Evolutionary conservation across 2,797 vertebrate species (phyloP), one percentile per base, ranked within the genome.

Genomic region (Naso thynnoides): DNA sequence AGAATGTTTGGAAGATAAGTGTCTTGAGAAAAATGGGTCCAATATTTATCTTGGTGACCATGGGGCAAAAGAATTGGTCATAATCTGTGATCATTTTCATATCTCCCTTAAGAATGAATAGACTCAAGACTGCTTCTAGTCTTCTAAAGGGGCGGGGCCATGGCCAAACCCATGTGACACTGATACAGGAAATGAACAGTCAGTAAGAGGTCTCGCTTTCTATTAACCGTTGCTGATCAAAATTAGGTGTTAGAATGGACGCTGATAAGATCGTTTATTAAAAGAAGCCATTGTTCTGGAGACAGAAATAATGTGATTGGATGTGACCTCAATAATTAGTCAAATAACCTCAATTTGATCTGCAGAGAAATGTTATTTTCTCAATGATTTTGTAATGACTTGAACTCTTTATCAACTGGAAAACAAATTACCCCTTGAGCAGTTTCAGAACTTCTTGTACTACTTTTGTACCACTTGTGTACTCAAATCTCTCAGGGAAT

Each of bases 231-330:
- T n/a, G n/a, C n/a, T n/a, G n/a, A 29, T 26, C 33, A 55, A 39
- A 39, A 39, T 39, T 9, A 19, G 21, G 39, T 41, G 55, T 9
- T 18, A 6, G 27, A 42, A 19, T 27, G 14, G 14, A 31, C 54
- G 23, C 9, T 24, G 5, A 31, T 8, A 33, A 0, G 0, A 21
- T 24, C 10, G 1, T 26, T 13, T 47, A 16, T 38, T 18, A n/a
- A 29, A 21, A 18, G 50, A 13, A 8, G 42, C n/a, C n/a, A 24
- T 38, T 19, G 16, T 0, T 36, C 27, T 36, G 52, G 41, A 45
- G 5, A 19, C 19, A 57, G 1, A 33, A 33, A 45, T 41, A 44
- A 36, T 60, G 26, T 0, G 5, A 27, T 16, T 33, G n/a, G 48
- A 26, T 10, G 4, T 41, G 8, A 53, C 33, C 33, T 36, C 36